Evolutionary conservation across 2,113 vertebrate genomes (phyloP).

Genomic region (Pollachius pollachius): DNA sequence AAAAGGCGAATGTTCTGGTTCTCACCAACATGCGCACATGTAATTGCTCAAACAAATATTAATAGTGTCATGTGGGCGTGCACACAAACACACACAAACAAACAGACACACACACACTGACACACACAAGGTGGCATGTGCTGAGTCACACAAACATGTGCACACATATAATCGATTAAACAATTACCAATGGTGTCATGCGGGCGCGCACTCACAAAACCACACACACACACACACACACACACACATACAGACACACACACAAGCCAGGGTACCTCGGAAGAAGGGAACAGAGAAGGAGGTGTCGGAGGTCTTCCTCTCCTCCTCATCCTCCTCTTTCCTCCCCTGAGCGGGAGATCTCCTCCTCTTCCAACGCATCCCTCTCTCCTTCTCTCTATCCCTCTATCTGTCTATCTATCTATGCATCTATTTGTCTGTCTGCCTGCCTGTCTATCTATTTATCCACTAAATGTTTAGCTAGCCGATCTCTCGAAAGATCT

Average conservation of each 20-base stretch:
- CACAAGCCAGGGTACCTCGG: slow-evolving; percentile 52
- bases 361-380: slow-evolving; percentile 29
- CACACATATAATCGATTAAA: background rate
- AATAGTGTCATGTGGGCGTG: too few relatives aligned
- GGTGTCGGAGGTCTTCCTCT: slow-evolving; percentile 41
- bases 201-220: background rate
- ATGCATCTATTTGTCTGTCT: slow-evolving; percentile 16
- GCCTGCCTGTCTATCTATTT: background rate
- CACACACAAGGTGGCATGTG: background rate
- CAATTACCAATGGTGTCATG: background rate
- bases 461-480: background rate
- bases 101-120: slow-evolving; percentile 12
- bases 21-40: too few relatives aligned
- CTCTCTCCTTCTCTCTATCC: slow-evolving; percentile 3
- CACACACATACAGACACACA: background rate
- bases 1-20: too few relatives aligned
- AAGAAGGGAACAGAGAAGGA: slow-evolving; percentile 51
- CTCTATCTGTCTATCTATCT: background rate
- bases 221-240: slow-evolving; percentile 1
- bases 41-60: too few relatives aligned
- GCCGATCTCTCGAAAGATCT: background rate
- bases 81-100: background rate
- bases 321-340: slow-evolving; percentile 34
- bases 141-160: background rate
- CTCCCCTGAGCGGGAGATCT: slow-evolving; percentile 56